A percentile compares a stretch with the other conserved stretches of the same genome.
These are phyloP conservation scores for Taenaris catops DNA, from an alignment of 2,888 invertebrate genomes.

Conservation along the genomic window DNA sequence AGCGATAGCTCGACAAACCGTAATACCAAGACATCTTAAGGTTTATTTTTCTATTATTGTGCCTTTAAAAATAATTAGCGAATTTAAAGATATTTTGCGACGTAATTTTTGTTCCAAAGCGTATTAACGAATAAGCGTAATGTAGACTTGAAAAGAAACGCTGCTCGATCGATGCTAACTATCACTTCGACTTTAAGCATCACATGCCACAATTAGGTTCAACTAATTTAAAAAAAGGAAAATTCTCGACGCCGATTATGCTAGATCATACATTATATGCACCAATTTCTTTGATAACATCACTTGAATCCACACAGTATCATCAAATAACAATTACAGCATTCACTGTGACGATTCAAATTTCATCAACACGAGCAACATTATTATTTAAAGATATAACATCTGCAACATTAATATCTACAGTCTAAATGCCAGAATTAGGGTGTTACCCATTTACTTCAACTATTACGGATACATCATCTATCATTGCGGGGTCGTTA, in stretches of 20 bases:
- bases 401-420: neutral
- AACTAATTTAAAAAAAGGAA: conserved; percentile 43
- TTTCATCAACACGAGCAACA: neutral
- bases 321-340: too few relatives aligned
- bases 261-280: conserved; percentile 15
- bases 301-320: neutral
- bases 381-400: conserved; percentile 2
- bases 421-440: too few relatives aligned
- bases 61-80: too few relatives aligned
- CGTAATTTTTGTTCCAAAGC: too few relatives aligned
- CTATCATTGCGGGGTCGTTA: neutral
- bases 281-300: neutral
- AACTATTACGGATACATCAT: too few relatives aligned
- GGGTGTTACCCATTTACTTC: too few relatives aligned
- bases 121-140: too few relatives aligned
- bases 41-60: too few relatives aligned
- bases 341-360: neutral
- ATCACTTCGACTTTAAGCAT: conserved; percentile 59
- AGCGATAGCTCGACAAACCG: too few relatives aligned
- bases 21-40: too few relatives aligned
- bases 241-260: conserved; percentile 51
- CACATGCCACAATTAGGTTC: conserved; percentile 52
- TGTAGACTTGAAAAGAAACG: too few relatives aligned
- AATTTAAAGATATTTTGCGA: too few relatives aligned
- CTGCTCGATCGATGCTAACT: conserved; percentile 54